phyloP scores from a whole-genome alignment of 2,888 invertebrate genomes.

The Apamea epomidion region DNA sequence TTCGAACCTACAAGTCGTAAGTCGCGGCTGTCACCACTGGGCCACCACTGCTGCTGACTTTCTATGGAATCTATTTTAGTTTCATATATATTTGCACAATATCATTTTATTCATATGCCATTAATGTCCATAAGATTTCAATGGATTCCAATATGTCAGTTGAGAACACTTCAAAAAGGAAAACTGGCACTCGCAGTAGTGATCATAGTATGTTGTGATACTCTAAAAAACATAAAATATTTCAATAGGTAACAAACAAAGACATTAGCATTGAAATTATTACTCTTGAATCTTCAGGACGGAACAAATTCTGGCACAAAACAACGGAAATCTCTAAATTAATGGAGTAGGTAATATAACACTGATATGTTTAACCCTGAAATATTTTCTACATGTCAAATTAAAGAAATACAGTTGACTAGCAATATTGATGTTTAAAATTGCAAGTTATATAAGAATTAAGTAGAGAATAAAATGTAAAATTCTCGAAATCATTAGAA shows the following conservation, averaged over 20 bases:
- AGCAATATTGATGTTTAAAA: background rate
- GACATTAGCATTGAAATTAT: background rate
- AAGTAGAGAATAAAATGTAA: background rate
- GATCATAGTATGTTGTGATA: background rate
- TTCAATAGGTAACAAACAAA: background rate
- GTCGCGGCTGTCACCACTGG: too few relatives aligned
- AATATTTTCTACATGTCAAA: slow-evolving; percentile 13
- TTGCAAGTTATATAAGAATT: background rate
- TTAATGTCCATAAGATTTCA: background rate
- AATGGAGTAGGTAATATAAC: slow-evolving; percentile 32
- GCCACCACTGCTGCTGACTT: background rate
- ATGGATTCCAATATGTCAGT: background rate
- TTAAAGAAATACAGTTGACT: background rate
- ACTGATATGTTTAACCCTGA: slow-evolving; percentile 32
- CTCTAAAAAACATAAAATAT: background rate
- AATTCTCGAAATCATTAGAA: background rate
- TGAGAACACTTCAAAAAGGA: background rate
- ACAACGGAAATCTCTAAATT: slow-evolving; percentile 35
- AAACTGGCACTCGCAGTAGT: background rate
- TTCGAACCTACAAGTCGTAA: too few relatives aligned
- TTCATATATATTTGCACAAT: background rate
- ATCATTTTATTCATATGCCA: background rate
- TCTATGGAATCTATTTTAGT: background rate
- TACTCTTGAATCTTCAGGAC: slow-evolving; percentile 8
- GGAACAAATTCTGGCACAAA: slow-evolving; percentile 52